phyloP scores from a whole-genome alignment of 2,113 vertebrate species.

The Hippoglossus stenolepis region DNA sequence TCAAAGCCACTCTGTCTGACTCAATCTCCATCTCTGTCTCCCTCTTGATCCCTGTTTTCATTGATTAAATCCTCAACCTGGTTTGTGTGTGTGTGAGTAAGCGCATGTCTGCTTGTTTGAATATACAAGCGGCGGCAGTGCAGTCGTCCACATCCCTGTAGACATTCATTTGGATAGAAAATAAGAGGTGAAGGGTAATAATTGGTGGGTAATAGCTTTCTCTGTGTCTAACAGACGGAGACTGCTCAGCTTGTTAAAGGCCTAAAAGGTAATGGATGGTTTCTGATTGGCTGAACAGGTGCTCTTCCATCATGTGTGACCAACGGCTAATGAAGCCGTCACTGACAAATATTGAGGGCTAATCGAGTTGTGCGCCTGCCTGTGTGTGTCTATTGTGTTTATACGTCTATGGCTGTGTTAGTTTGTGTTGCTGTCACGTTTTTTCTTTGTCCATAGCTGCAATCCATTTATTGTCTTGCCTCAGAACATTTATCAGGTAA shows the following conservation, averaged over 20 bases:
- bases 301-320: slow-evolving; percentile 53
- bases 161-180: not conserved
- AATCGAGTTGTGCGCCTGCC: slow-evolving; percentile 37
- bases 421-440: no score
- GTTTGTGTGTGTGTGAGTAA: slow-evolving; percentile 28
- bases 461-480: no score
- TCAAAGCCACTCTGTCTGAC: slow-evolving; percentile 38
- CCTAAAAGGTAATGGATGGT: slow-evolving; percentile 5
- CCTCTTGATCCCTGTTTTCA: not conserved
- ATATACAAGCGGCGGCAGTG: not conserved
- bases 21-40: slow-evolving; percentile 18
- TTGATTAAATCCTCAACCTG: slow-evolving; percentile 21
- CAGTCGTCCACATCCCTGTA: not conserved
- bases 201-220: slow-evolving; percentile 11
- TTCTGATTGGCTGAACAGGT: slow-evolving; percentile 37
- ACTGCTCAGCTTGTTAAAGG: not conserved
- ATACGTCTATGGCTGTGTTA: not conserved
- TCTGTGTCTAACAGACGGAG: slow-evolving; percentile 40
- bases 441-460: not conserved
- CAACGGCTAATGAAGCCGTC: slow-evolving; percentile 49
- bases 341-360: slow-evolving; percentile 39
- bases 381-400: not conserved
- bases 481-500: no score
- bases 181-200: slow-evolving; percentile 32
- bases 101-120: slow-evolving; percentile 13